Conservation (phyloP, 2,113 vertebrate species). For the Thoracochromis brauschi region DNA sequence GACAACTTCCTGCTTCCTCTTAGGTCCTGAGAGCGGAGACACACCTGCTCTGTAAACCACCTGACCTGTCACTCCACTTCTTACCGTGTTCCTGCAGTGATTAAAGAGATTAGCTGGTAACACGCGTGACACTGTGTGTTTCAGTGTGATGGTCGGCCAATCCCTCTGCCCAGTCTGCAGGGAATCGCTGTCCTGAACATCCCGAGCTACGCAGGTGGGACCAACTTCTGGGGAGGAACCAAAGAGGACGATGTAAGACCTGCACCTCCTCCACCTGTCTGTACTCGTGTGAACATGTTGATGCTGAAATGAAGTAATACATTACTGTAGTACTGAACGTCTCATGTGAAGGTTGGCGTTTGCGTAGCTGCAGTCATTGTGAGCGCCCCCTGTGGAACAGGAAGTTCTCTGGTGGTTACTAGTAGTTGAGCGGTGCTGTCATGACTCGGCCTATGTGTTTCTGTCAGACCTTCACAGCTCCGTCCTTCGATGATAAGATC, state of each 20-base stretch:
- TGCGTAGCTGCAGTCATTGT: neutral
- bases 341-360: neutral
- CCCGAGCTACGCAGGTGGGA: slow-evolving; percentile 90
- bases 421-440: slow-evolving; percentile 7
- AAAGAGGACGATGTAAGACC: slow-evolving; percentile 89
- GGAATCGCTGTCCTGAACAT: slow-evolving; percentile 94
- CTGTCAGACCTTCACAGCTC: slow-evolving; percentile 87
- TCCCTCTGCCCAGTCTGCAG: slow-evolving; percentile 89
- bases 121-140: neutral
- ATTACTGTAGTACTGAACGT: neutral
- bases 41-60: rapidly evolving
- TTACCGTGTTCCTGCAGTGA: neutral
- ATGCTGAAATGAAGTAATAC: neutral
- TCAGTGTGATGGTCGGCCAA: slow-evolving; percentile 87
- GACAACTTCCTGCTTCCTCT: neutral
- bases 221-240: slow-evolving; percentile 96
- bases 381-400: neutral
- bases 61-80: neutral
- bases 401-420: neutral
- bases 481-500: slow-evolving; percentile 96
- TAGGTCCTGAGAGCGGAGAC: neutral
- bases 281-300: neutral
- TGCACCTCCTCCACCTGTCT: neutral
- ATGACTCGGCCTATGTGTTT: slow-evolving; percentile 5
- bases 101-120: neutral